Evolutionary conservation across 2,113 vertebrate genomes (phyloP).

Genomic region (Rynchops niger): DNA sequence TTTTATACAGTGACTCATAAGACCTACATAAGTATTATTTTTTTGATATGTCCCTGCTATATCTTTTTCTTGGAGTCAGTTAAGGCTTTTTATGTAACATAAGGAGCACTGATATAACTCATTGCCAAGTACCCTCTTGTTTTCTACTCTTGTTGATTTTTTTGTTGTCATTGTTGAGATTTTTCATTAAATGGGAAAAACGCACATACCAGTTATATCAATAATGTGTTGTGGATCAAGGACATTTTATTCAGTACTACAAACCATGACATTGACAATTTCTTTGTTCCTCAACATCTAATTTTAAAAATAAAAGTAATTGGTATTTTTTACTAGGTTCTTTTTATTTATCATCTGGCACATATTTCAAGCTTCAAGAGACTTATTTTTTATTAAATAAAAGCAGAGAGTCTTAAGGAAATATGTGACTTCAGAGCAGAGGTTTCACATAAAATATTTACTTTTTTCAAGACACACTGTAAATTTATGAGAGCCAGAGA

Average conservation of each 20-base stretch:
- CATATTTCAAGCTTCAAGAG: not conserved
- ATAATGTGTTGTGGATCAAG: not conserved
- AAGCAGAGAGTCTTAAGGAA: not conserved
- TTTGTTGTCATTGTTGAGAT: not conserved
- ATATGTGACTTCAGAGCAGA: not conserved
- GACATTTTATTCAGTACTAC: not conserved
- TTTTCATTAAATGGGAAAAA: not conserved
- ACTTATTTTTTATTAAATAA: conserved; percentile 14
- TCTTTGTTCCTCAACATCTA: not conserved
- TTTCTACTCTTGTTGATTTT: not conserved
- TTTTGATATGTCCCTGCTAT: not conserved
- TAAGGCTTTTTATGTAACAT: not conserved
- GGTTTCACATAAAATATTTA: not conserved
- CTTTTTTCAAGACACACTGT: not conserved
- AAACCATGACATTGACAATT: not conserved
- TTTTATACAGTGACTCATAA: not conserved
- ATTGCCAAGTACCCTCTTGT: not conserved
- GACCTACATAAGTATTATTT: not conserved
- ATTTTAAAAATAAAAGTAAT: not conserved
- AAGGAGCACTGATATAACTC: not conserved
- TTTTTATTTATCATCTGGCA: not conserved
- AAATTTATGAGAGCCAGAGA: not conserved
- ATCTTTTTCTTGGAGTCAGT: not conserved
- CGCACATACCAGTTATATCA: not conserved
- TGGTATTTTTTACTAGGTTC: not conserved